Base-by-base conservation (phyloP, 1,140 invertebrate genomes). In the Heliconius nattereri region DNA sequence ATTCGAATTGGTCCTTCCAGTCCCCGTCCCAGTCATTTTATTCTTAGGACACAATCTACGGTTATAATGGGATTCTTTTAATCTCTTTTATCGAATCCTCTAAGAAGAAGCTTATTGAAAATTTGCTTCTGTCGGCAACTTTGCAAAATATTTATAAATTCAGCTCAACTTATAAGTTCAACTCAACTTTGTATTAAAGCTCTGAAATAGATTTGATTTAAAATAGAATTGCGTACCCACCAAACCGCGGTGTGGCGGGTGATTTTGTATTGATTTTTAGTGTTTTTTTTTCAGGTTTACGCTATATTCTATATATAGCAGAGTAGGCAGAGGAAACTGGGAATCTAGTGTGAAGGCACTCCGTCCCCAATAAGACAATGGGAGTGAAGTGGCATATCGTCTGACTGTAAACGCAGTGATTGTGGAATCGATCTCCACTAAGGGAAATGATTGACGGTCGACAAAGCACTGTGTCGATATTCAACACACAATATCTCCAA, bases 51-150 rank as follows among this genome's bases (percentile, higher is more conserved):
- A 57, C 54, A 57, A 57, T 57, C 8, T 57, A 23, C 54, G 7
- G 54, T 57, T 57, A 78, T 78, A 78, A 79, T 49, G 29, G 66
- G 73, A 79, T 79, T 75, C 66, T 70, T 75, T 73, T 79, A 79
- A 76, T 76, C 54, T n/a, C 32, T n/a, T 75, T 79, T 79, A 57
- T 57, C n/a, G 60, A 75, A 75, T 37, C 60, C 73, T 71, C 75
- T 79, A 52, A 52, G 73, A 78, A 74, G 37, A 74, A 29, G 54
- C 75, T 79, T 79, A 79, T 79, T 79, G 73, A 66, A 71, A 49
- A 57, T 45, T 75, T 74, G 37, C 77, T 73, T 75, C 74, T 72
- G 49, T 13, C 40, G 23, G 57, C 5, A 45, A 26, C 49, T 54
- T 75, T 57, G 54, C 20, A 57, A 57, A 57, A 57, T 57, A 57